These are phyloP conservation scores for Notothenia rossii DNA, from an alignment of 2,113 vertebrate genomes.

Conservation along the genomic window DNA sequence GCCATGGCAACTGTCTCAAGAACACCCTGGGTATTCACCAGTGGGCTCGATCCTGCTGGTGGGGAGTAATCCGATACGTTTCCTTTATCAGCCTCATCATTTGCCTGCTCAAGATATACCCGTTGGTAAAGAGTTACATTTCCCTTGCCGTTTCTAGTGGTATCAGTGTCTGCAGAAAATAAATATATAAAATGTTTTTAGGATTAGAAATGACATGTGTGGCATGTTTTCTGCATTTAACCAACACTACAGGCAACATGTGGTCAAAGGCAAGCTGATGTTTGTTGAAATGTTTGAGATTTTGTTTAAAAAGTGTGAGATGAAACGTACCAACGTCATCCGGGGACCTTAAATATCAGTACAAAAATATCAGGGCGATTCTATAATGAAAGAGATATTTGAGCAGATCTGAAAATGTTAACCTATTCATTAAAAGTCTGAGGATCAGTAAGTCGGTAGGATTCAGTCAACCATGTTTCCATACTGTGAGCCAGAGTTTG, in stretches of 20 bases:
- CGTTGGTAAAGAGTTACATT: neutral
- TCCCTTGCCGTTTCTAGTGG: neutral
- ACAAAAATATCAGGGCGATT: neutral
- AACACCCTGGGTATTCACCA: neutral
- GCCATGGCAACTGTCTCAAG: neutral
- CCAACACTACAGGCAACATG: neutral
- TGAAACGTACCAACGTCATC: neutral
- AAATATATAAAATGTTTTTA: neutral
- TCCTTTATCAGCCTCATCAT: neutral
- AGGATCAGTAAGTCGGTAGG: neutral
- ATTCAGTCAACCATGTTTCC: neutral
- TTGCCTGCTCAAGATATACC: neutral
- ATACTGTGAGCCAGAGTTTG: neutral
- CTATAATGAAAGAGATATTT: neutral
- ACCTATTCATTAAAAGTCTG: neutral
- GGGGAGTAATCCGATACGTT: neutral
- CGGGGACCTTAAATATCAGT: neutral
- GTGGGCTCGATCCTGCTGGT: neutral
- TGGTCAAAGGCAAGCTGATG: too few species aligned
- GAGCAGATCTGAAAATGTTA: neutral
- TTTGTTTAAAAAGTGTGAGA: too few species aligned
- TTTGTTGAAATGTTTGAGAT: too few species aligned
- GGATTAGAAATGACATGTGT: neutral
- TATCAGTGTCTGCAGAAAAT: neutral
- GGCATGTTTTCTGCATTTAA: neutral